phyloP scores from a whole-genome alignment of 2,888 invertebrate genomes.

The Dendrolimus pini region DNA sequence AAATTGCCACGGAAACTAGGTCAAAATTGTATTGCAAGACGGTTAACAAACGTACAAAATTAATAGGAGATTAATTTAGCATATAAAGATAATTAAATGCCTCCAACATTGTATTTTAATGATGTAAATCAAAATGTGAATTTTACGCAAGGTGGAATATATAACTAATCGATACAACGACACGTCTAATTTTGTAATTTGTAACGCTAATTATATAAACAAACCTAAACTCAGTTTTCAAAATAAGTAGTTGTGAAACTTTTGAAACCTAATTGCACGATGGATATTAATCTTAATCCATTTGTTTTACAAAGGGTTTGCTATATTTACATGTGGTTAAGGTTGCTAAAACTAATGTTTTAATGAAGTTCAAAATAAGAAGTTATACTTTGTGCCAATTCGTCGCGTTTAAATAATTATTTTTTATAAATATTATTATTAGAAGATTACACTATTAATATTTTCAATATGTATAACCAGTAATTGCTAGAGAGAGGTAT shows the following conservation, averaged over 20 bases:
- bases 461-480: no score
- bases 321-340: no score
- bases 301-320: no score
- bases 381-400: no score
- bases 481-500: no score
- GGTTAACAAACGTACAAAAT: not conserved
- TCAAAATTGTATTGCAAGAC: not conserved
- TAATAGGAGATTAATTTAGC: constrained; percentile 7
- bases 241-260: constrained; percentile 10
- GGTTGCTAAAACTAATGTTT: no score
- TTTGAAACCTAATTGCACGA: not conserved
- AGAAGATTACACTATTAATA: no score
- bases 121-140: constrained; percentile 16
- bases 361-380: no score
- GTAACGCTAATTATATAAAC: constrained; percentile 23
- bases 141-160: constrained; percentile 23
- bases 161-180: constrained; percentile 17
- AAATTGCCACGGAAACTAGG: not conserved
- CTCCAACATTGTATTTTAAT: constrained; percentile 17
- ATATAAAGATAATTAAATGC: constrained; percentile 18
- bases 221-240: constrained; percentile 21
- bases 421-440: no score
- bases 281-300: not conserved
- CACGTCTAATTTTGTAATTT: constrained; percentile 24
- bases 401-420: no score